Conservation (phyloP, 2,797 vertebrate species). For the Sebastolobus altivelis region DNA sequence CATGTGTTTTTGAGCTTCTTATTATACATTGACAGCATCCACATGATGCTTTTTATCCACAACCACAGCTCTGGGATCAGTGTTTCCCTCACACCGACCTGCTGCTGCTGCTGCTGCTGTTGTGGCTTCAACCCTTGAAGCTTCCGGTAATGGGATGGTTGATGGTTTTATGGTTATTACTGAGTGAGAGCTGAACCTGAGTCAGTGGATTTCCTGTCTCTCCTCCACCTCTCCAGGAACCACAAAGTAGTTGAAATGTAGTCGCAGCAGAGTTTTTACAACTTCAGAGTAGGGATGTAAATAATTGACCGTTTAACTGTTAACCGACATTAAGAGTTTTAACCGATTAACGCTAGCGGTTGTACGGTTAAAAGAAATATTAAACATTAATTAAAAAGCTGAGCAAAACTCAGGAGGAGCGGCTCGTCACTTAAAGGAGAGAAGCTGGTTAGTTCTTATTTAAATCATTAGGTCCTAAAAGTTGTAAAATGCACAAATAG, state of each 20-base stretch:
- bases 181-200: conserved; percentile 22
- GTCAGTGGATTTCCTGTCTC: conserved; percentile 35
- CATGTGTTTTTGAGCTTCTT: conserved; percentile 21
- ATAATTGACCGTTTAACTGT: no score
- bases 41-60: conserved; percentile 16
- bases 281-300: not conserved
- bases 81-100: not conserved
- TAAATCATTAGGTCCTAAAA: no score
- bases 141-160: conserved; percentile 30
- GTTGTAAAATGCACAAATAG: no score
- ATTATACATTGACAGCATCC: conserved; percentile 13
- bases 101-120: not conserved
- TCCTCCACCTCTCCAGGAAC: no score
- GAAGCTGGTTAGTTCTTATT: no score
- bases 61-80: conserved; percentile 28
- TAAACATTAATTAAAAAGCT: no score
- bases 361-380: no score
- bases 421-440: no score
- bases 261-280: not conserved
- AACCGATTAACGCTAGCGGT: no score
- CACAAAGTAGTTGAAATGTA: not conserved
- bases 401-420: no score
- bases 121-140: conserved; percentile 19
- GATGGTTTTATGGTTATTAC: conserved; percentile 49
- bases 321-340: no score